Evolutionary conservation across 2,113 vertebrate species (phyloP), one percentile per base, ranked within the genome.

Genomic region (Alethe castanea): DNA sequence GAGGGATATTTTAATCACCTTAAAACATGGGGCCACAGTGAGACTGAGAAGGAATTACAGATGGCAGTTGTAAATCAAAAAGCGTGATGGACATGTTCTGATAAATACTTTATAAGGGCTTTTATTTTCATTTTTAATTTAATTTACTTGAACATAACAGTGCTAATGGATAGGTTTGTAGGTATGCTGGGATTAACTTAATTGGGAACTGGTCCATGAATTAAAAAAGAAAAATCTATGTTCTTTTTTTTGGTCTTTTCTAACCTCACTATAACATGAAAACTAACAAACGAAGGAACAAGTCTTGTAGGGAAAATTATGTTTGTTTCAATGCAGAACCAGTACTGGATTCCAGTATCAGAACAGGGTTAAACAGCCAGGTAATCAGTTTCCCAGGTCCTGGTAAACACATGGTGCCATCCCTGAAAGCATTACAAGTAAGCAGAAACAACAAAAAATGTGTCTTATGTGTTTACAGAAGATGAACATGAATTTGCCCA

Each of bases 71-170:
- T 20, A 35, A 77, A 69, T 17, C 22, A 31, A 45, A 31, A 73
- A 31, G 1, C 36, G 8, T 48, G 36, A 48, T 70, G 42, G 15
- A 22, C 3, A 4, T 29, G 3, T 40, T 67, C 47, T 31, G 12
- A 67, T 5, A 50, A 5, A 33, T 9, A 16, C 1, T 77, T 53
- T 25, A 6, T 40, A 79, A 33, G 6, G 2, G 0, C 4, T 59
- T 82, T 88, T 26, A 28, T 38, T 70, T 70, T 48, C 11, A 36
- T n/a, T 76, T 78, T 47, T 10, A 48, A 62, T 45, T 53, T 36
- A 36, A 71, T 52, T 42, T 86, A 20, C 33, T 72, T 88, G 8
- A 60, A 59, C 17, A 16, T 47, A 6, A 24, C 6, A 28, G 4
- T 47, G n/a, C 20, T 29, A 69, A 60, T 29, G 6, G 9, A 15